Evolutionary conservation across 2,113 vertebrate genomes (phyloP).

Genomic region (Piaya cayana): DNA sequence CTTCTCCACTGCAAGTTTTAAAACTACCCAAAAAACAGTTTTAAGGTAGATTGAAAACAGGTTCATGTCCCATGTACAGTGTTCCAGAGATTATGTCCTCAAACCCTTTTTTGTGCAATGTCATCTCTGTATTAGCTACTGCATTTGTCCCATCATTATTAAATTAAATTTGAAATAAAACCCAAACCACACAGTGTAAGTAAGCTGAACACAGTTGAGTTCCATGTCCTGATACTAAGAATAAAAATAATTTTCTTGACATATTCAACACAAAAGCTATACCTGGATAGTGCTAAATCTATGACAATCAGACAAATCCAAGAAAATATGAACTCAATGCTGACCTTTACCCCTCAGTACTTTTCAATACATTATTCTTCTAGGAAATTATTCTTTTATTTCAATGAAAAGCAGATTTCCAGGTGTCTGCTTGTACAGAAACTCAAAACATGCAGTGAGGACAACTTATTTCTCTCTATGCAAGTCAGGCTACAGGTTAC

Average conservation of each 20-base stretch:
- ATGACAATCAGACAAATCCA: neutral
- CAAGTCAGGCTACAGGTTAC: neutral
- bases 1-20: neutral
- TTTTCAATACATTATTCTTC: conserved; percentile 12
- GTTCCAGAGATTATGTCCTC: neutral
- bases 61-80: neutral
- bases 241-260: neutral
- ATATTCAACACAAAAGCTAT: neutral
- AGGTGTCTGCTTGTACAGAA: conserved; percentile 6
- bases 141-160: neutral
- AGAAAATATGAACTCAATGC: neutral
- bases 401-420: conserved; percentile 29
- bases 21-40: neutral
- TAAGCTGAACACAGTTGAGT: neutral
- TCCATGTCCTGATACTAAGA: neutral
- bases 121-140: conserved; percentile 21
- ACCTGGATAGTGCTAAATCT: neutral
- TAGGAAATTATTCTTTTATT: conserved; percentile 31
- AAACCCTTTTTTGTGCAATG: neutral
- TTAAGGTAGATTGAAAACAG: conserved; percentile 11
- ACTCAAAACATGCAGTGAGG: neutral
- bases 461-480: neutral
- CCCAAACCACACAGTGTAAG: neutral
- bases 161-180: conserved; percentile 27
- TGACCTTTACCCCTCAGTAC: neutral